Evolutionary conservation across 2,888 invertebrate species (phyloP), one percentile per base, ranked within the genome.

Genomic region (Caenorhabditis imperialis): DNA sequence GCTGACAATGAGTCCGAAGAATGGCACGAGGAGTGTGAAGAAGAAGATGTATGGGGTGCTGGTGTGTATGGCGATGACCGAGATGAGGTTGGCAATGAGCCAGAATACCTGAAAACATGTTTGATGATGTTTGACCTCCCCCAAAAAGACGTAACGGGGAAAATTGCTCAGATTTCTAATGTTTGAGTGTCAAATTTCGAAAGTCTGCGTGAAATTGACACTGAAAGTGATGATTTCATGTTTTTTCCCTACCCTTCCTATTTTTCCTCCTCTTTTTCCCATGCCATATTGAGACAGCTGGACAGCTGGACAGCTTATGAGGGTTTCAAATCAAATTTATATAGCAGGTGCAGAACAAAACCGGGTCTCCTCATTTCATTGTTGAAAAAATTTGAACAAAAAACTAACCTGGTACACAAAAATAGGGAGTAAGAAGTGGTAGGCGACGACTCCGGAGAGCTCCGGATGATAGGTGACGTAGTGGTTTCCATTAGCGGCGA

Each of bases 401-500:
- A 14, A 8, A 54, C 70, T 18, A 1, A 70, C 70, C 55, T 70
- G 61, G 37, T 54, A 55, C 22, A 70, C 51, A 30, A 71, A 58
- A 38, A 71, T 53, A 0, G 71, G 71, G 3, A 53, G 12, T 7
- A 71, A 23, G 8, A 71, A 50, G 38, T 55, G 51, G 45, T 44
- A 71, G 0, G 38, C 44, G n/a, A 71, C 45, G 44, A 71, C 53
- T 45, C 40, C 45, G 7, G 71, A 62, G 12, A 71, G 16, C 3
- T 71, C 71, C 18, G 55, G 62, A 33, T 62, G 62, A 63, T 71
- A 57, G 55, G 62, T 37, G 33, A 50, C 51, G 53, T 63, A 71
- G 25, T 50, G 45, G 27, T 25, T 10, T 12, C 45, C 55, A 53
- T 55, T 38, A 1, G 44, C 50, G 4, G 30, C 18, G 47, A 57